Percentiles rank a stretch among this genome's conserved stretches.
These are phyloP conservation scores for Trachymyrmex septentrionalis DNA, from an alignment of 1,140 invertebrate species.

Conservation along the genomic window DNA sequence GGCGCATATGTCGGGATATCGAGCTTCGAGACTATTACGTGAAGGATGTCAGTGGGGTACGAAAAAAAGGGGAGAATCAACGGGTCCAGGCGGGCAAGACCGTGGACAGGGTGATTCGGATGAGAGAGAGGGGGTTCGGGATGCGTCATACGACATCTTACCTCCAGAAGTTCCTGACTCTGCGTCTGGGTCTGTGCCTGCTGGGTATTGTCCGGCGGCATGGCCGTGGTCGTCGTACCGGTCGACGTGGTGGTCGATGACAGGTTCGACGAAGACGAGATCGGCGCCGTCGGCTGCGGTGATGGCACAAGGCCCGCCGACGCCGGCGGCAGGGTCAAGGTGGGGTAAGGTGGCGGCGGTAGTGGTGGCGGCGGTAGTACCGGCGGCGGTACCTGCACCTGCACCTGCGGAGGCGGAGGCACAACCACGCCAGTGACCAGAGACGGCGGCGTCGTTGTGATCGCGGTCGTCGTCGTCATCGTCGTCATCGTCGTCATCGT, in stretches of 20 bases:
- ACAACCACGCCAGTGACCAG: conserved; percentile 49
- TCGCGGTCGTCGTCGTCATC: conserved; percentile 52
- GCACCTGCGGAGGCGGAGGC: conserved; percentile 56
- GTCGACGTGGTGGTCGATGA: conserved; percentile 69
- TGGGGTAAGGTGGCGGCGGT: conserved; percentile 63
- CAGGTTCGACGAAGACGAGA: conserved; percentile 57
- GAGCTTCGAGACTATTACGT: conserved; percentile 44
- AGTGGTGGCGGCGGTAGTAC: conserved; percentile 58
- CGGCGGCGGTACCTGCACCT: conserved; percentile 71
- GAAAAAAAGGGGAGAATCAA: conserved; percentile 6
- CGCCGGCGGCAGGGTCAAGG: conserved; percentile 66
- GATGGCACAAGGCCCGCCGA: conserved; percentile 60
- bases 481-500: conserved; percentile 56
- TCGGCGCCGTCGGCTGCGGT: conserved; percentile 65
- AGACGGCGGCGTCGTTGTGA: conserved; percentile 48
- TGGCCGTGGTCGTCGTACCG: conserved; percentile 70
- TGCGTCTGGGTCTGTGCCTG: conserved; percentile 84
- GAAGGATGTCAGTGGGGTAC: conserved; percentile 27
- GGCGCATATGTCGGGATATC: conserved; percentile 55
- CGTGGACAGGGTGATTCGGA: not conserved
- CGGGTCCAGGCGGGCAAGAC: conserved; percentile 27
- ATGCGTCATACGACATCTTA: conserved; percentile 82
- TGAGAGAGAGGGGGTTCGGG: conserved; percentile 36
- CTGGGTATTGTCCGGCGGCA: conserved; percentile 79
- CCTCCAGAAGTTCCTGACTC: conserved; percentile 86